Conservation (phyloP, 2,888 invertebrate species). For the Baccha elongata region DNA sequence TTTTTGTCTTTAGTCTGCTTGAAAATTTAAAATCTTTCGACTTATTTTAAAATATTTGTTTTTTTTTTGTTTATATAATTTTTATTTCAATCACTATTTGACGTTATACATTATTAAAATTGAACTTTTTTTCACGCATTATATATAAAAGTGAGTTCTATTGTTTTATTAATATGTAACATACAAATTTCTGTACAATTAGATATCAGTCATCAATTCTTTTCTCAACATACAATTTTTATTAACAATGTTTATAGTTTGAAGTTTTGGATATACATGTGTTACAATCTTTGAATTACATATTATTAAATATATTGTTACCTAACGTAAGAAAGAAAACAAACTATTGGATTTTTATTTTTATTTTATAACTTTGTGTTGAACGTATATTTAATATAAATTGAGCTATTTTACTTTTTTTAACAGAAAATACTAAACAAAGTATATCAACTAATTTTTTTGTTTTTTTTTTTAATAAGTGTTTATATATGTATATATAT, state of each 20-base stretch:
- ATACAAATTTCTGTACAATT: constrained; percentile 59
- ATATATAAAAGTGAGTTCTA: constrained; percentile 45
- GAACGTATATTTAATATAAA: constrained; percentile 51
- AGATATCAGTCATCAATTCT: constrained; percentile 58
- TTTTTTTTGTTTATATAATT: constrained; percentile 17
- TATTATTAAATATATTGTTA: not conserved
- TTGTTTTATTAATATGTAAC: constrained; percentile 38
- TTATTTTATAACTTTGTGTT: constrained; percentile 28
- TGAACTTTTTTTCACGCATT: constrained; percentile 43
- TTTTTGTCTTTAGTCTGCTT: constrained; percentile 67
- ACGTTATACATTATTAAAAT: constrained; percentile 52
- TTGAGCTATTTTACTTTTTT: constrained; percentile 59
- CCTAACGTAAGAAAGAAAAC: constrained; percentile 11
- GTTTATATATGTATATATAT: constrained; percentile 26
- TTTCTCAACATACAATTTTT: constrained; percentile 18
- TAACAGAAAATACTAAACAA: constrained; percentile 45
- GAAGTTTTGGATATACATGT: constrained; percentile 12
- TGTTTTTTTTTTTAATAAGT: not conserved
- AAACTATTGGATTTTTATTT: constrained; percentile 11
- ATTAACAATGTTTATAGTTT: constrained; percentile 31
- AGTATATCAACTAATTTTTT: constrained; percentile 15
- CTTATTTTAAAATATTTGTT: constrained; percentile 8
- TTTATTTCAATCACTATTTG: constrained; percentile 42
- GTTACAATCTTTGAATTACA: not conserved
- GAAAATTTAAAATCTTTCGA: constrained; percentile 46